Base-by-base conservation (phyloP, 2,888 invertebrate species). In the Diarsia brunnea region DNA sequence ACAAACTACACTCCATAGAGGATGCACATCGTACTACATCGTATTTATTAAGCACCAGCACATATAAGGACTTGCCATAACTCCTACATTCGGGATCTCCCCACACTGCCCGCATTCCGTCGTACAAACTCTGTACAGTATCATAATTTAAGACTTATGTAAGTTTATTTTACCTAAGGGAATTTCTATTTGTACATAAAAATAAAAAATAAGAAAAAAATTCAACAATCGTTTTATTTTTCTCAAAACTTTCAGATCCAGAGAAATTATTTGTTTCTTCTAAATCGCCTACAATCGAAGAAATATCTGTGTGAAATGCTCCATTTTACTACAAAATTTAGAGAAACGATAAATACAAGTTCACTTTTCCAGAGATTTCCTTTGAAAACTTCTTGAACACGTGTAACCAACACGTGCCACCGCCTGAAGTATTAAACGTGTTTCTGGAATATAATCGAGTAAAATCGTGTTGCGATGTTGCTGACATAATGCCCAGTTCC, bases 121-220 rank as follows among this genome's bases (percentile, higher is more conserved):
- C 91, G 93, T 95, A 95, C 95, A 94, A 90, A 87, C 81, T 83
- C 63, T 89, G 86, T 95, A 95, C 94, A 95, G 92, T 92, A 89
- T 84, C 79, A 73, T 92, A 91, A 91, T 92, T 92, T 95, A 95
- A 95, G 95, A 89, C 88, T 92, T 92, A 94, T 92, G 90, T 95
- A 95, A 94, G 93, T 93, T 92, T 93, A 94, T 91, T 84, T 91
- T 91, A 92, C 92, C 84, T 95, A 94, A 93, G 94, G 93, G 93
- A 94, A 91, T 94, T 95, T 95, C 87, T 95, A 95, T 93, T 95
- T 96, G 95, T 96, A 96, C 95, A 95, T 95, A 95, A 94, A 94
- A 94, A 90, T 89, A 93, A 93, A 87, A 86, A 88, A 90, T 83
- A 91, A 86, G 86, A 89, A 88, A 88, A 81, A 88, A 78, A 84